Evolutionary conservation across 2,888 invertebrate species (phyloP), one percentile per base, ranked within the genome.

Genomic region (Polymixis flavicincta): DNA sequence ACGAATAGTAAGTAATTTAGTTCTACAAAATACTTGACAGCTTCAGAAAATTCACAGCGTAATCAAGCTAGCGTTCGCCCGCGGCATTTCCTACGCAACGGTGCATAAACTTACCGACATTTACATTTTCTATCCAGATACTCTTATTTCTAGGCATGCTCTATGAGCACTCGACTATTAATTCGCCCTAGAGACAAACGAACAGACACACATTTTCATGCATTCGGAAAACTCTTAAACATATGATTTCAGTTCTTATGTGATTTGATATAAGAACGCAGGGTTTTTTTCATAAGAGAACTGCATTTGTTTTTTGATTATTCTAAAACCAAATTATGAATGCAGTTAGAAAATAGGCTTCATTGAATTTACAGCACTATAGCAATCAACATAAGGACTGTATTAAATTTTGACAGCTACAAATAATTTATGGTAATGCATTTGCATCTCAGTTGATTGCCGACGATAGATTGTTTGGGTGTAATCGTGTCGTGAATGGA

Each of bases 61-160:
- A 87, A 87, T 87, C 82, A 87, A 86, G 82, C 86, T 80, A 79
- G 83, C 74, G 68, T 81, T 83, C 67, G 88, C 91, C 85, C 37
- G 68, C 83, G 89, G 91, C 88, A 68, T 55, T 83, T 85, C 85
- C 87, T 87, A 73, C 76, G 76, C 82, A 77, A 65, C 85, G 84
- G 87, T 88, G 89, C 89, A 85, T 82, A 81, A 83, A 83, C 87
- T 87, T 88, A 85, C 83, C 82, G 82, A 84, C 87, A 93, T 93
- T 92, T 91, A 89, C 93, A 93, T 93, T 90, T 89, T 90, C 89
- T 88, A 88, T 87, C 87, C 67, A 76, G 92, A 92, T 91, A 89
- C 89, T 89, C 90, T 90, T 90, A 89, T 92, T 90, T 89, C 87
- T 85, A 88, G 88, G 88, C 85, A 87, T 86, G 85, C 80, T 76